Percentiles rank a stretch among this genome's conserved stretches.
Conservation (phyloP, 2,113 vertebrate species). For the Narcine bancroftii region DNA sequence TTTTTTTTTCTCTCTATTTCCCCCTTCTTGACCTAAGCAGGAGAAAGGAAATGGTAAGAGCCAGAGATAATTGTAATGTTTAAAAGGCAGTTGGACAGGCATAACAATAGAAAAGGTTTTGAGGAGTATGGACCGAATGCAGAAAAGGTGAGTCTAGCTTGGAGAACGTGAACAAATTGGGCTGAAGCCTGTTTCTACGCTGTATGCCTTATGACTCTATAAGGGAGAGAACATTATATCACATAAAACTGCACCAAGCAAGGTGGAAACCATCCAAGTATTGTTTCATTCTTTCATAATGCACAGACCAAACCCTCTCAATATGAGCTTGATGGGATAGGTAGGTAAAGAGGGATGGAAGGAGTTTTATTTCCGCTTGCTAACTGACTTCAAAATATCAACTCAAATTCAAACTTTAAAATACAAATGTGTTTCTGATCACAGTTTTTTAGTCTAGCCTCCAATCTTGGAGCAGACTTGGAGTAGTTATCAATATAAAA, state of each 20-base stretch:
- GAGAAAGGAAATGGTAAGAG: too few relatives aligned
- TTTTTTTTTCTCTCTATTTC: not conserved
- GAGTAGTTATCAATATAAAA: not conserved
- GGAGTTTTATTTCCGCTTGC: not conserved
- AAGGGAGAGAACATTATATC: not conserved
- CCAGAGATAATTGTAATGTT: too few relatives aligned
- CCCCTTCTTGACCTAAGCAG: too few relatives aligned
- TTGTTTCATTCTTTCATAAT: not conserved
- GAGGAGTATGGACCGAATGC: too few relatives aligned
- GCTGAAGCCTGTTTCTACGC: too few relatives aligned
- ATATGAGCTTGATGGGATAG: not conserved
- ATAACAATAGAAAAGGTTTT: too few relatives aligned
- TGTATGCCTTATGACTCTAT: too few relatives aligned
- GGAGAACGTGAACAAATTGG: too few relatives aligned
- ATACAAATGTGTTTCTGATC: not conserved
- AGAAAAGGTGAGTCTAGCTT: too few relatives aligned
- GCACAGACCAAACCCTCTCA: not conserved
- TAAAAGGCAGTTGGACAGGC: too few relatives aligned
- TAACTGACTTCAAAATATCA: not conserved
- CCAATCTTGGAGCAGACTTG: not conserved
- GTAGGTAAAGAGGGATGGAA: not conserved
- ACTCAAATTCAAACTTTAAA: not conserved
- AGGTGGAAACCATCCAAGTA: not conserved
- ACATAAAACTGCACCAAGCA: not conserved
- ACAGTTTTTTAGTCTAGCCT: not conserved